A percentile compares a stretch with the other conserved stretches of the same genome.
Evolutionary conservation across 2,113 vertebrate species (phyloP).

Genomic region (Hydropotes inermis): DNA sequence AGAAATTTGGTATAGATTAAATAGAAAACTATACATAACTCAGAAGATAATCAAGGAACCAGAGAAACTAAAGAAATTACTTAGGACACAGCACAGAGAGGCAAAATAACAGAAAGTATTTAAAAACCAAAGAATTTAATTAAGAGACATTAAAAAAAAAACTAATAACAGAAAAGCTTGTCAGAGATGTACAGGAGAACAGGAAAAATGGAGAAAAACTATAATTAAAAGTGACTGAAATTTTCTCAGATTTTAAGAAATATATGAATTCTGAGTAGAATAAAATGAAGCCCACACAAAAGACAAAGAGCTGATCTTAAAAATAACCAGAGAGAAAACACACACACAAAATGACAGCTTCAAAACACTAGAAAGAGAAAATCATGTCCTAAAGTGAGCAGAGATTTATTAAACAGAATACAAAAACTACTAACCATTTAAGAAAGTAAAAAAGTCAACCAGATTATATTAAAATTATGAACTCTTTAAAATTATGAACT

Average conservation of each 20-base stretch:
- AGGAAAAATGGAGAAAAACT: background rate
- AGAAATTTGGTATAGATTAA: background rate
- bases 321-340: background rate
- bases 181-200: background rate
- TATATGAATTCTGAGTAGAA: background rate
- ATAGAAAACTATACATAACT: background rate
- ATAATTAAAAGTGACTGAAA: background rate
- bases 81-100: background rate
- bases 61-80: background rate
- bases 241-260: background rate
- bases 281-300: background rate
- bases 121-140: background rate
- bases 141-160: background rate
- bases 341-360: background rate
- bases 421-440: background rate
- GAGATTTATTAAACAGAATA: background rate
- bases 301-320: background rate
- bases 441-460: background rate
- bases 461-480: background rate
- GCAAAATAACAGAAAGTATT: background rate
- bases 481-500: background rate
- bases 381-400: background rate
- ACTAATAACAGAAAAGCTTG: background rate
- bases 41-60: background rate
- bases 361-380: background rate